phyloP scores from a whole-genome alignment of 2,113 vertebrate genomes.

The Elgaria multicarinata region DNA sequence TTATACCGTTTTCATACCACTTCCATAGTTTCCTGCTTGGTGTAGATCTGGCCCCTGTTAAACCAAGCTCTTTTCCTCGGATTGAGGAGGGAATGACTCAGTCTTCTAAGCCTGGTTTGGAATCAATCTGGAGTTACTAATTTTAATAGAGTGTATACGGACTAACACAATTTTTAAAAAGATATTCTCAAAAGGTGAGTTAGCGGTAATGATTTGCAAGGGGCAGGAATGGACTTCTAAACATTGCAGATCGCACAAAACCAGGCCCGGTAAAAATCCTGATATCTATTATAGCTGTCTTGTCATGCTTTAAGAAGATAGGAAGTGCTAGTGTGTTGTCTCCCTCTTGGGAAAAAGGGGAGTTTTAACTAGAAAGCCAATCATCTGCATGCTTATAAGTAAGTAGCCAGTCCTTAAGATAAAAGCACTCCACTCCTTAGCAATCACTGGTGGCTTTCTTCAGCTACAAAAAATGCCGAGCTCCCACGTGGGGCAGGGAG shows the following conservation, averaged over 20 bases:
- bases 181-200: background rate
- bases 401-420: background rate
- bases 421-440: conserved; percentile 2
- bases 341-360: background rate
- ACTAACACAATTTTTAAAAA: background rate
- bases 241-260: background rate
- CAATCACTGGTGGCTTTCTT: background rate
- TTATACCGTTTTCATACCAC: too few species aligned
- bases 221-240: background rate
- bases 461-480: background rate
- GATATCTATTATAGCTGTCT: background rate
- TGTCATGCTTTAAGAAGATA: background rate
- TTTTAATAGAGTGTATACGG: background rate
- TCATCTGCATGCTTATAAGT: background rate
- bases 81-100: background rate
- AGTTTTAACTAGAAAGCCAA: background rate
- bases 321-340: background rate
- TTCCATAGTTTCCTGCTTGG: too few species aligned
- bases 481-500: background rate
- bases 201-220: background rate
- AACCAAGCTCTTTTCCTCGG: background rate
- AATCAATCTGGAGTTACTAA: too few species aligned
- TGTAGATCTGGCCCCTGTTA: too few species aligned
- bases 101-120: background rate
- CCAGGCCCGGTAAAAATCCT: background rate